Percentiles rank a stretch among this genome's conserved stretches.
phyloP scores from a whole-genome alignment of 2,888 invertebrate genomes.

The Macroteleia sp. region DNA sequence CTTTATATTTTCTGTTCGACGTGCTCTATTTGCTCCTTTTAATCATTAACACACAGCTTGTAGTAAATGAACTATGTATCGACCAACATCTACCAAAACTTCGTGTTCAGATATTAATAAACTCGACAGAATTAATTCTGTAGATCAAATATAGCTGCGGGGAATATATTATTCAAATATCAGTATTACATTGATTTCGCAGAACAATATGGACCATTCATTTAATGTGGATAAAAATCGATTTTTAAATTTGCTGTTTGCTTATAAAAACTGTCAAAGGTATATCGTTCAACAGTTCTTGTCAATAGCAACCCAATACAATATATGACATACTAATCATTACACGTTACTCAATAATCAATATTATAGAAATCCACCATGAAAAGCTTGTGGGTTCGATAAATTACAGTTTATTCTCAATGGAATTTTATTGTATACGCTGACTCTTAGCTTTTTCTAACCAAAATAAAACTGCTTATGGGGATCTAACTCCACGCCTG shows the following conservation, averaged over 20 bases:
- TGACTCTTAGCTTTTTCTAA: conserved; percentile 50
- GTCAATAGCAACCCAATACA: conserved; percentile 26
- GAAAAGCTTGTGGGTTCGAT: conserved; percentile 34
- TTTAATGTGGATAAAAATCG: no score
- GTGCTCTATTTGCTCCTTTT: background rate
- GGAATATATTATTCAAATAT: background rate
- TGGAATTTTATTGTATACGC: conserved; percentile 57
- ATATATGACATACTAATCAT: conserved; percentile 43
- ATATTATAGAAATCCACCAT: conserved; percentile 33
- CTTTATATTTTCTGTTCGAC: no score
- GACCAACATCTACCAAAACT: background rate
- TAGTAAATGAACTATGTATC: conserved; percentile 7
- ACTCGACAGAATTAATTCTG: conserved; percentile 2
- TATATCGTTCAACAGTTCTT: no score
- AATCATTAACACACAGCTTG: background rate
- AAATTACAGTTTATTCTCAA: conserved; percentile 56
- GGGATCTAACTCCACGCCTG: conserved; percentile 48
- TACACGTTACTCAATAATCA: conserved; percentile 46
- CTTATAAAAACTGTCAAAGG: no score
- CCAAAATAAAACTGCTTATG: conserved; percentile 48
- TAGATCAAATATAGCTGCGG: background rate
- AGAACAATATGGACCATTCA: no score
- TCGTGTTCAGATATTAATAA: conserved; percentile 1
- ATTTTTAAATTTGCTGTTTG: no score
- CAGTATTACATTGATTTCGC: no score